phyloP scores from a whole-genome alignment of 2,797 vertebrate genomes.

The Scyliorhinus canicula region DNA sequence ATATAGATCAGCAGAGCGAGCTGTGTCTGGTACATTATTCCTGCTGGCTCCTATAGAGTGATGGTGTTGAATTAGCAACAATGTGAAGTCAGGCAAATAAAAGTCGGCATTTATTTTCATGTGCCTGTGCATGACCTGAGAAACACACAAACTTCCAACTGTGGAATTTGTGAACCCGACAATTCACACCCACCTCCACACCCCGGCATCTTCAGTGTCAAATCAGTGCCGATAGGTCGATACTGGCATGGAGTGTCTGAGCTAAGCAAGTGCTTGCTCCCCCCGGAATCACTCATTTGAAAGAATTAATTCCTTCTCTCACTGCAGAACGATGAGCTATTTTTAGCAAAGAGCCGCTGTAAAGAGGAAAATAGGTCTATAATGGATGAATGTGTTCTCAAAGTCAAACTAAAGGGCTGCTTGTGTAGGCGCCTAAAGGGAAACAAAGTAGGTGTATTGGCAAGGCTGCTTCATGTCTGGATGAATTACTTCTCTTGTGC shows the following conservation, averaged over 20 bases:
- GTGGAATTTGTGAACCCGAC: background rate
- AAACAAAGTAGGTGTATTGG: constrained; percentile 59
- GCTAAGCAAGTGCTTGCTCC: background rate
- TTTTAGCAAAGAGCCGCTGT: constrained; percentile 1
- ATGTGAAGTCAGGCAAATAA: background rate
- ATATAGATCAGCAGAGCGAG: background rate
- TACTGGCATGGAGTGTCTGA: background rate
- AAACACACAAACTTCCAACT: background rate
- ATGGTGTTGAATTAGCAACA: background rate
- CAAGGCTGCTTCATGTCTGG: constrained; percentile 43
- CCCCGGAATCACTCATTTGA: background rate
- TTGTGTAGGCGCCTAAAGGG: constrained; percentile 50
- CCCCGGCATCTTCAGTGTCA: background rate
- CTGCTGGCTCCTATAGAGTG: background rate
- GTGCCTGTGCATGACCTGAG: background rate
- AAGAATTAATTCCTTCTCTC: background rate
- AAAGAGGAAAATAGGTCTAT: constrained; percentile 44
- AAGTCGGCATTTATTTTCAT: constrained; percentile 10
- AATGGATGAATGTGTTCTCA: constrained; percentile 46
- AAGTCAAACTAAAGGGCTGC: constrained; percentile 49
- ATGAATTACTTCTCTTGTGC: constrained; percentile 4
- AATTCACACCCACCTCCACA: too few species aligned
- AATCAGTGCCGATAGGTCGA: background rate
- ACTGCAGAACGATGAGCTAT: background rate
- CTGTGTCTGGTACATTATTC: background rate